Percentiles rank a stretch among this genome's conserved stretches.
These are phyloP conservation scores for Thunnus albacares DNA, from an alignment of 2,797 vertebrate species.

Conservation along the genomic window DNA sequence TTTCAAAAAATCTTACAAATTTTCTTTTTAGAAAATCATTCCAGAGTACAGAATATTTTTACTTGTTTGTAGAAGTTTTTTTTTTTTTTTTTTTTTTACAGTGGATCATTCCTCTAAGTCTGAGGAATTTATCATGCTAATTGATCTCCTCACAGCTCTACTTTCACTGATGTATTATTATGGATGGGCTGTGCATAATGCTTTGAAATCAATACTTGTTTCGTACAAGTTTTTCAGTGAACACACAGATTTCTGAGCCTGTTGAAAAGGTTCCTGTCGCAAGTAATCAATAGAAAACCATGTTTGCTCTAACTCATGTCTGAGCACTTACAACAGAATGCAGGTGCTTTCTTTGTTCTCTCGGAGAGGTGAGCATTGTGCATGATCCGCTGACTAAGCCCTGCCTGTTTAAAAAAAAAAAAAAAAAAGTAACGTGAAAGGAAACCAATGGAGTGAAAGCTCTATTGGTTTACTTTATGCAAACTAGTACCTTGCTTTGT, in stretches of 20 bases:
- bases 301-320: conserved; percentile 69
- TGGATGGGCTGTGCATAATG: conserved; percentile 69
- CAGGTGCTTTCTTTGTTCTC: conserved; percentile 64
- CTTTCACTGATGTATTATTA: conserved; percentile 54
- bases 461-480: conserved; percentile 64
- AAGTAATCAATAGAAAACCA: conserved; percentile 76
- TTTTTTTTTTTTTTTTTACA: not conserved
- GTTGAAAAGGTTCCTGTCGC: conserved; percentile 70
- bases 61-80: not conserved
- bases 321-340: conserved; percentile 50
- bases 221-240: conserved; percentile 58
- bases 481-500: conserved; percentile 71
- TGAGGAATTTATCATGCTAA: conserved; percentile 32
- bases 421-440: conserved; percentile 57
- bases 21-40: not conserved
- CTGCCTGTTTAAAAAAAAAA: conserved; percentile 21
- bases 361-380: conserved; percentile 67
- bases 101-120: conserved; percentile 15
- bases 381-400: conserved; percentile 79
- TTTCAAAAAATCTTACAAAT: not conserved
- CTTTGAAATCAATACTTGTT: conserved; percentile 66
- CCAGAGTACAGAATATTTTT: not conserved
- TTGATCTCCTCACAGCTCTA: conserved; percentile 17
- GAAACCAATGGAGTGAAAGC: conserved; percentile 68
- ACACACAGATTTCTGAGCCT: conserved; percentile 49